Evolutionary conservation across 2,888 invertebrate genomes (phyloP), one percentile per base, ranked within the genome.

Genomic region (Terebella lapidaria): DNA sequence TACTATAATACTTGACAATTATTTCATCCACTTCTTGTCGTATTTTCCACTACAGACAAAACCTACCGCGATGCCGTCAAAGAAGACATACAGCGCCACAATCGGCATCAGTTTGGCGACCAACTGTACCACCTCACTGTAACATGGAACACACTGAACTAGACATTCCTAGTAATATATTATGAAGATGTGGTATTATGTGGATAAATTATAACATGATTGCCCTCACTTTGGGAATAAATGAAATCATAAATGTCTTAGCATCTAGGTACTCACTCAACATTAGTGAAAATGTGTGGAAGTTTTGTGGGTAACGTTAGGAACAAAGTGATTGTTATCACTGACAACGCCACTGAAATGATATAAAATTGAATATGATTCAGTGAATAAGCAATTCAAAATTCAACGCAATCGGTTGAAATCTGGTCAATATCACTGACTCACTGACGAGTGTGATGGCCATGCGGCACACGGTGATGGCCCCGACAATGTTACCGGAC

Each of bases 221-320:
- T n/a, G n/a, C n/a, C n/a, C n/a, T n/a, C n/a, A n/a, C n/a, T n/a
- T n/a, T n/a, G n/a, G n/a, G n/a, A n/a, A n/a, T n/a, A n/a, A n/a
- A n/a, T n/a, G n/a, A n/a, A n/a, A n/a, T n/a, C n/a, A n/a, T n/a
- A n/a, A n/a, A n/a, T n/a, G n/a, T n/a, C n/a, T n/a, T n/a, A n/a
- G n/a, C n/a, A n/a, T n/a, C n/a, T n/a, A n/a, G n/a, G n/a, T n/a
- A 35, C 42, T 35, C 42, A 65, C 65, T 46, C 27, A 24, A 60
- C 64, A 54, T 63, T 65, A 10, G 67, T 66, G 55, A 67, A 66
- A 2, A 61, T 20, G 28, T 59, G 58, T 3, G 66, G 64, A 18
- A 64, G 22, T 27, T 61, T 46, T 18, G 30, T 46, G 10, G 56
- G 60, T 10, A 64, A 47, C 3, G 51, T 35, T 2, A 57, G 25